These are phyloP conservation scores for Lacerta agilis DNA, from an alignment of 2,797 vertebrate genomes.

Conservation along the genomic window DNA sequence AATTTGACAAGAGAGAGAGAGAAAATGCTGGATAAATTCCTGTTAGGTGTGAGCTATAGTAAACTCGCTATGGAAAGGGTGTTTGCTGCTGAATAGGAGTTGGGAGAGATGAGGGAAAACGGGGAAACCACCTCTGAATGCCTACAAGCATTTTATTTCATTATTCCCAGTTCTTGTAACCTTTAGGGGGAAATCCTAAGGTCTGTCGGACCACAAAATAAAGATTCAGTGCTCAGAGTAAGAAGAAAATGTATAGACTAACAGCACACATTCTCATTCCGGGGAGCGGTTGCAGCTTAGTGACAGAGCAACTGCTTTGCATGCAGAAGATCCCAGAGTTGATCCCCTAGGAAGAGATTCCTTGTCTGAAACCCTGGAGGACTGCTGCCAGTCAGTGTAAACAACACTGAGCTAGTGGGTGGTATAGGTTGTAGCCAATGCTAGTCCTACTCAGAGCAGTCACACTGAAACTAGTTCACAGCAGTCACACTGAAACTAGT, in stretches of 20 bases:
- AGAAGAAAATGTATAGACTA: not conserved
- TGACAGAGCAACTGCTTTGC: no score
- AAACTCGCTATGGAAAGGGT: fast-evolving
- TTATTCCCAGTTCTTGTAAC: fast-evolving
- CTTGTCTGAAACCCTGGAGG: not conserved
- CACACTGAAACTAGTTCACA: no score
- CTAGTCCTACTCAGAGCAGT: no score
- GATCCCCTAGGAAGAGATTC: no score
- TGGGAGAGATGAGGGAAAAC: fast-evolving
- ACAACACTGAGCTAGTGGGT: no score
- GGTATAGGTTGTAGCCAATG: no score
- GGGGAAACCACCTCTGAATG: fast-evolving
- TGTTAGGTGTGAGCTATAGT: fast-evolving
- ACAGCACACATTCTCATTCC: not conserved
- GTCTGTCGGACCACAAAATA: not conserved
- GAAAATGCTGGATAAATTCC: not conserved
- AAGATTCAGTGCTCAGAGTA: not conserved
- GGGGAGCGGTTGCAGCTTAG: no score
- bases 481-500: no score
- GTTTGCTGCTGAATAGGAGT: fast-evolving
- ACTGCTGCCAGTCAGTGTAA: not conserved
- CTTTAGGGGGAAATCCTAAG: not conserved
- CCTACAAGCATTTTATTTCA: fast-evolving
- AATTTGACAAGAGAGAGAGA: fast-evolving
- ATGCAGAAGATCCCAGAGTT: no score